These are phyloP conservation scores for Eolophus roseicapilla DNA, from an alignment of 2,113 vertebrate species.

Conservation along the genomic window DNA sequence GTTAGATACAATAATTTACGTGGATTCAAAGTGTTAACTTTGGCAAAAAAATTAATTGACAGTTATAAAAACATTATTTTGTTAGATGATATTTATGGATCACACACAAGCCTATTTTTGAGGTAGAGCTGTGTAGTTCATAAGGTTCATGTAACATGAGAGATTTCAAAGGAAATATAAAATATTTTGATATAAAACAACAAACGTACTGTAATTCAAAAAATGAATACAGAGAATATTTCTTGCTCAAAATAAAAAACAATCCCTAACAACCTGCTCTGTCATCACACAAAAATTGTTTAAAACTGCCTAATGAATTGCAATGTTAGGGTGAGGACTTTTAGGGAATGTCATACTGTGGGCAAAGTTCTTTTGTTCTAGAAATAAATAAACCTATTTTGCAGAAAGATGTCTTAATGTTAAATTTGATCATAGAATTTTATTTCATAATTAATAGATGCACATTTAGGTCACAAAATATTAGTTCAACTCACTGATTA, in stretches of 20 bases:
- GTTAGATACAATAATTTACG: constrained; percentile 42
- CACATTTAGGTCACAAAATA: not conserved
- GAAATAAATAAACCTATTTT: not conserved
- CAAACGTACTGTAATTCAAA: not conserved
- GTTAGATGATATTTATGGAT: constrained; percentile 60
- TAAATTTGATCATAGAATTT: not conserved
- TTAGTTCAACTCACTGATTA: not conserved
- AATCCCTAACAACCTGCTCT: not conserved
- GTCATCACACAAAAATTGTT: not conserved
- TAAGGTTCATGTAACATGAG: constrained; percentile 24
- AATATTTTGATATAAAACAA: constrained; percentile 16
- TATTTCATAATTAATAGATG: not conserved
- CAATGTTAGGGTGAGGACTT: not conserved
- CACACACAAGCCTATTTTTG: constrained; percentile 48
- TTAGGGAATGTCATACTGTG: not conserved
- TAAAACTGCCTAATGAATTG: not conserved
- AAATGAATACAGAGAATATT: not conserved
- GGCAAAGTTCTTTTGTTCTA: not conserved
- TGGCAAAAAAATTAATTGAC: constrained; percentile 60
- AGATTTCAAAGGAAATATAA: constrained; percentile 45
- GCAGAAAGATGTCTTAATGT: not conserved
- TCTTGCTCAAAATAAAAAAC: not conserved
- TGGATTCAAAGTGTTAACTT: constrained; percentile 61
- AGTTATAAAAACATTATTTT: constrained; percentile 61
- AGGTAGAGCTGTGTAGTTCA: constrained; percentile 20